Base-by-base conservation (phyloP, 1,140 invertebrate genomes). In the Pissodes strobi region DNA sequence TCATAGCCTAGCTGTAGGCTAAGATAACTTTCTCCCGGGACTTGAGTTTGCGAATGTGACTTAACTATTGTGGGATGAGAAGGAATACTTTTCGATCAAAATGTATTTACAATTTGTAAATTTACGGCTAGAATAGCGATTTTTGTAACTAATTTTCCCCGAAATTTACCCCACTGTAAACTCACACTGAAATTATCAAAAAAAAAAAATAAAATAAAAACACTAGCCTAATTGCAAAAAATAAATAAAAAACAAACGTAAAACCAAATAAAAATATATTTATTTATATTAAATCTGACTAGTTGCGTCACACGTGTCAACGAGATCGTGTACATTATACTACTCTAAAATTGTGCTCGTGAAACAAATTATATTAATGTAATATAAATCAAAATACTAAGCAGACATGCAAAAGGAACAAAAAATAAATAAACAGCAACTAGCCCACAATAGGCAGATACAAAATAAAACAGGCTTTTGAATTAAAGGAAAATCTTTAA, bases 281-380 rank as follows among this genome's bases (percentile, higher is more conserved):
- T 67, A 67, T 62, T 65, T 63, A 57, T 66, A 61, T 22, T 59
- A 64, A 46, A 57, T 49, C 52, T 78, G 77, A 78, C 77, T 78
- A 78, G 77, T 78, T 78, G 74, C 76, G 71, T 72, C 74, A 78
- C 76, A 78, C 77, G 71, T 75, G 70, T 73, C 68, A 66, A 63
- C 58, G 66, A 70, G 66, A 72, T 67, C 67, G 72, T 74, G 72
- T 72, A 70, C 64, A 57, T 25, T 49, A 66, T 52, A 51, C 66
- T 74, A 74, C 69, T 71, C 67, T 69, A 72, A 64, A 48, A 71
- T 61, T 62, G 70, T 72, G 69, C 72, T 59, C 5, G 61, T 55
- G 61, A 55, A 55, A 64, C 56, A 64, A 63, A 63, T 56, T 45
- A 38, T 56, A 64, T 49, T 61, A 67, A 71, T 72, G 57, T 62